These are phyloP conservation scores for Achroia grisella DNA, from an alignment of 1,140 invertebrate genomes.

Conservation along the genomic window DNA sequence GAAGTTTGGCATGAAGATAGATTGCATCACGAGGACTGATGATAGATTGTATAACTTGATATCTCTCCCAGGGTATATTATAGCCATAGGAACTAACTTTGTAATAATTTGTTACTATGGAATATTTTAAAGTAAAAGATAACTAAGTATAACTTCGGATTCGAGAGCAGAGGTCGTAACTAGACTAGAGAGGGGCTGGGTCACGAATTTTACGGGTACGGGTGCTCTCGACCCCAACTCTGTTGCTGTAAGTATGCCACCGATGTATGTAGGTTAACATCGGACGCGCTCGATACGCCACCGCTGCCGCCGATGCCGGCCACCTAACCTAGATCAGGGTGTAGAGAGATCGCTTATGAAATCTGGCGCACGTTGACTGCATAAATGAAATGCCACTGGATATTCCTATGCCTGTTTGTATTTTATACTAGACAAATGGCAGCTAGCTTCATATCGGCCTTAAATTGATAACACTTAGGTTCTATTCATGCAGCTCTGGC, in stretches of 20 bases:
- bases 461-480: too few relatives aligned
- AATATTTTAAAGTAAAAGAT: too few relatives aligned
- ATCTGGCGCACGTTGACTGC: constrained; percentile 63
- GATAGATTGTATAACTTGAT: too few relatives aligned
- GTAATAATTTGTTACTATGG: too few relatives aligned
- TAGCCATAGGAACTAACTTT: too few relatives aligned
- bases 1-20: too few relatives aligned
- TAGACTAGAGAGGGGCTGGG: constrained; percentile 30
- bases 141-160: too few relatives aligned
- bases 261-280: constrained; percentile 69
- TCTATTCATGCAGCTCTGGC: too few relatives aligned
- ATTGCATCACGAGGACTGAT: too few relatives aligned
- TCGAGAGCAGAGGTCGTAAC: constrained; percentile 24
- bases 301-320: constrained; percentile 56
- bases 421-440: not conserved
- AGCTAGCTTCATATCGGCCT: not conserved
- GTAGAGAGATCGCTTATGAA: constrained; percentile 71
- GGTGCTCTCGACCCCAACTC: constrained; percentile 56
- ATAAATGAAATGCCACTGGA: constrained; percentile 55
- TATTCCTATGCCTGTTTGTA: constrained; percentile 25
- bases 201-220: constrained; percentile 61
- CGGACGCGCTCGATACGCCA: constrained; percentile 68
- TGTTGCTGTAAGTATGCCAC: constrained; percentile 49
- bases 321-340: constrained; percentile 72
- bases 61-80: too few relatives aligned